phyloP scores from a whole-genome alignment of 2,888 invertebrate genomes.

The Agrenia bidenticulata region DNA sequence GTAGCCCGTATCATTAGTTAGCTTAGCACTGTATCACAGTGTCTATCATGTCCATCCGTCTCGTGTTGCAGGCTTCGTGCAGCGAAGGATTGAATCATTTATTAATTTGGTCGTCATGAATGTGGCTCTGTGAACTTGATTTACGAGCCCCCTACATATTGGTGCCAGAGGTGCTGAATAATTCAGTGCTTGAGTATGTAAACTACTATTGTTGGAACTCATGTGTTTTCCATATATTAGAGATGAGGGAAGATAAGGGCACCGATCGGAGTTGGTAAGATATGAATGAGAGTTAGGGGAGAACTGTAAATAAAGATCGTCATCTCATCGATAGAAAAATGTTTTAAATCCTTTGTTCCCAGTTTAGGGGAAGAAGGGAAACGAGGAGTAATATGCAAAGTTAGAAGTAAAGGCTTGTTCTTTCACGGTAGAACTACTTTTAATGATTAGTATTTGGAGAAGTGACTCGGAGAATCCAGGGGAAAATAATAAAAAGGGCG shows the following conservation, averaged over 20 bases:
- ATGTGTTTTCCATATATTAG: too few relatives aligned
- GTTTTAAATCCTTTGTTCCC: neutral
- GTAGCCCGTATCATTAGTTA: too few relatives aligned
- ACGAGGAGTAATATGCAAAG: conserved; percentile 4
- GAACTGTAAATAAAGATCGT: neutral
- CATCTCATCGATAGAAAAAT: neutral
- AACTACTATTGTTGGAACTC: too few relatives aligned
- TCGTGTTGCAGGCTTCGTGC: too few relatives aligned
- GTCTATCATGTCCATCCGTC: too few relatives aligned
- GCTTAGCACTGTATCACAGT: too few relatives aligned
- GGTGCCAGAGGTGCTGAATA: too few relatives aligned
- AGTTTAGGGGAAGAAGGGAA: neutral
- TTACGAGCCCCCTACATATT: too few relatives aligned
- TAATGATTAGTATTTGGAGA: conserved; percentile 13
- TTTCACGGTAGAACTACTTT: conserved; percentile 21
- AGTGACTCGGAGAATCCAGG: neutral
- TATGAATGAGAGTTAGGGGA: neutral
- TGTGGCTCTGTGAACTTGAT: too few relatives aligned
- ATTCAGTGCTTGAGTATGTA: too few relatives aligned
- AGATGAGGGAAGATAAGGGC: neutral
- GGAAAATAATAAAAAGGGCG: neutral
- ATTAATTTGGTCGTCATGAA: too few relatives aligned
- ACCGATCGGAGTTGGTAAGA: neutral
- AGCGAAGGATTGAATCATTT: too few relatives aligned
- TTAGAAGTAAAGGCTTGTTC: neutral